Percentiles rank a stretch among this genome's conserved stretches.
Evolutionary conservation across 2,888 invertebrate genomes (phyloP).

Genomic region (Hydraecia micacea): DNA sequence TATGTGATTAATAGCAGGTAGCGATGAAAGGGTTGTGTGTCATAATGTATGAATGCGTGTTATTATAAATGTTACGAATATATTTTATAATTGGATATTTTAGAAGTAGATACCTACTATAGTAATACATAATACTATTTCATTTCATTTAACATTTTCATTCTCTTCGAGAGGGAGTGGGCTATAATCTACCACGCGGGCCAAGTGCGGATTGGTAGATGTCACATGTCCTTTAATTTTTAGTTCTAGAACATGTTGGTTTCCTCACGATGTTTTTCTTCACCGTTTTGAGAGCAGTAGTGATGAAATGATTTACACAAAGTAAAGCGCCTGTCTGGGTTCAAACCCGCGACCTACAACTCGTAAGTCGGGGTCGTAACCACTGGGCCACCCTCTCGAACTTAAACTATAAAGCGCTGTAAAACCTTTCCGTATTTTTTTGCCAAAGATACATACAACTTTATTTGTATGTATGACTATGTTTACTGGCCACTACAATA

Average conservation of each 20-base stretch:
- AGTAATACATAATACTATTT: background rate
- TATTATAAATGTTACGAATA: background rate
- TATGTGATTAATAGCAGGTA: slow-evolving; percentile 29
- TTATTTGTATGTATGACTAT: background rate
- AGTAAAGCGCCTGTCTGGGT: no score
- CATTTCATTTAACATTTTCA: background rate
- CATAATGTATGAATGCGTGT: background rate
- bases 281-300: no score
- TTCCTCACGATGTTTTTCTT: no score
- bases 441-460: background rate
- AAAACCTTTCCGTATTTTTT: background rate
- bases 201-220: no score
- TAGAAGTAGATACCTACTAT: background rate
- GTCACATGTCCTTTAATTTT: no score
- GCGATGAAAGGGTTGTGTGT: slow-evolving; percentile 27
- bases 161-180: no score
- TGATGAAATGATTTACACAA: no score
- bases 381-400: no score
- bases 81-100: background rate
- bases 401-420: background rate
- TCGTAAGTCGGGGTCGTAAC: no score
- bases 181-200: no score
- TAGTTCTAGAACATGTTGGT: no score
- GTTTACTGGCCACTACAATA: background rate
- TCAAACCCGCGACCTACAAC: no score